Percentiles rank a stretch among this genome's conserved stretches.
Conservation (phyloP, 2,113 vertebrate genomes). For the Tretioscincus oriximinensis region DNA sequence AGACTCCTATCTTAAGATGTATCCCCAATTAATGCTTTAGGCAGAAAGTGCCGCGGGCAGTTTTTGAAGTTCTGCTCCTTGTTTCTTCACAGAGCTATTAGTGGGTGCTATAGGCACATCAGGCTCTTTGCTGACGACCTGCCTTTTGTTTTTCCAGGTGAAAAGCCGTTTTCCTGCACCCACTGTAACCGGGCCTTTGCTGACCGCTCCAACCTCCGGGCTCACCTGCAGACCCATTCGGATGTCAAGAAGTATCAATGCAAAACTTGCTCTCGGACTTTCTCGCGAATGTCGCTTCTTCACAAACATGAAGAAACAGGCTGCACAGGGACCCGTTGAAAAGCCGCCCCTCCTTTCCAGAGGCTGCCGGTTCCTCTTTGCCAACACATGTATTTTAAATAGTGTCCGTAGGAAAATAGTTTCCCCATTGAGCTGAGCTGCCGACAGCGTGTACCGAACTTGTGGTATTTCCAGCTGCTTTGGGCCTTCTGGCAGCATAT, state of each 20-base stretch:
- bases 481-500: neutral
- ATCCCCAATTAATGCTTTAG: too few relatives aligned
- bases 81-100: neutral
- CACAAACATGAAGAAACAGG: constrained; percentile 91
- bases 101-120: constrained; percentile 48
- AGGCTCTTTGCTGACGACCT: constrained; percentile 38
- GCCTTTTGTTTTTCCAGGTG: constrained; percentile 76
- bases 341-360: neutral
- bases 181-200: constrained; percentile 96
- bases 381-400: constrained; percentile 22
- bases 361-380: constrained; percentile 24
- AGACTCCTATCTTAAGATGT: too few relatives aligned
- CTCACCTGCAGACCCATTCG: constrained; percentile 96
- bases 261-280: constrained; percentile 88
- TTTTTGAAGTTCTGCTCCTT: too few relatives aligned
- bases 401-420: constrained; percentile 62
- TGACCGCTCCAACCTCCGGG: constrained; percentile 95
- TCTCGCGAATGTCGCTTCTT: constrained; percentile 97
- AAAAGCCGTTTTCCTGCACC: constrained; percentile 93
- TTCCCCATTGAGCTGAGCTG: constrained; percentile 23
- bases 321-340: constrained; percentile 81
- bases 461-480: neutral
- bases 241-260: constrained; percentile 99
- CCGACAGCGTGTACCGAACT: constrained; percentile 15
- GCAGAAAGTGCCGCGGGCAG: too few relatives aligned